Base-by-base conservation (phyloP, 2,113 vertebrate genomes). In the Gnathonemus longibarbis region DNA sequence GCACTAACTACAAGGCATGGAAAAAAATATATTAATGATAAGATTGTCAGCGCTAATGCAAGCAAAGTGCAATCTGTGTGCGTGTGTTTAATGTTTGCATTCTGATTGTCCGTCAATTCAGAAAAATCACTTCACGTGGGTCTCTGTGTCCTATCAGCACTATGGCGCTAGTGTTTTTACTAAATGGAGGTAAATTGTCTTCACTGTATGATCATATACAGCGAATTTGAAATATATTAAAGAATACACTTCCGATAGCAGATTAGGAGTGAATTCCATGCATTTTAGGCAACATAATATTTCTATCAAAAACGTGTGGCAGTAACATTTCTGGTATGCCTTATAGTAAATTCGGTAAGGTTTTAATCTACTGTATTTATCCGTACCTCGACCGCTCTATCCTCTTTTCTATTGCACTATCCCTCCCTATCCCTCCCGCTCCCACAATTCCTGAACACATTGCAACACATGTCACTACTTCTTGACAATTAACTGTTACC, bases 401-500 rank as follows among this genome's bases (percentile, higher is more conserved):
- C 94, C 91, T 92, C 93, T 93, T 31, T 70, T 27, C 62, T 92
- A 56, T 93, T 93, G 95, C 93, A 49, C 19, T 45, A 91, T 89
- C 89, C 91, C 90, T 92, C 48, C 91, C 91, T 91, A 90, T 91
- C 88, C 89, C 92, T 91, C 89, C 90, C 92, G 93, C 92, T 92
- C 90, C 94, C 93, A 94, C 95, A 94, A 94, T 93, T 94, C 93
- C 92, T 74, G 92, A 94, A 95, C 94, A 94, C 94, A 95, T 93
- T 91, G 94, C 94, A 95, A 95, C 95, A 95, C 95, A 96, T 95
- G 94, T 95, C 95, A 95, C 96, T 96, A 96, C 95, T 96, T 95
- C 96, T 96, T 95, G 95, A 96, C 96, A 96, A 96, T 96, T 96
- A 96, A 96, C 94, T 93, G 96, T 96, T 96, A 95, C 96, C 96